A percentile compares a stretch with the other conserved stretches of the same genome.
Conservation (phyloP, 2,888 invertebrate species). For the Ectobius pallidus region DNA sequence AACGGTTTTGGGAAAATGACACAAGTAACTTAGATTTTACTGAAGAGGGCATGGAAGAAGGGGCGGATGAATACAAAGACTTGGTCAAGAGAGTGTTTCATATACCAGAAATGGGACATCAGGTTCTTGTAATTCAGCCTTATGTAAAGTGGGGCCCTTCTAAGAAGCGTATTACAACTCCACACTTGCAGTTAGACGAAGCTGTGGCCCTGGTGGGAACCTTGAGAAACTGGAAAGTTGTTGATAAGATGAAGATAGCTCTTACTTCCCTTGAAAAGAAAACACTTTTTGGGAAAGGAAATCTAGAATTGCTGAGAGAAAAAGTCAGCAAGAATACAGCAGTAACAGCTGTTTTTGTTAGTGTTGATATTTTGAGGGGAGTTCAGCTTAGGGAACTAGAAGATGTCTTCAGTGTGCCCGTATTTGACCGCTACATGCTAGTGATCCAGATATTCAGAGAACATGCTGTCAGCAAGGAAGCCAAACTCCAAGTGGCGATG, state of each 20-base stretch:
- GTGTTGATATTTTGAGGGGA: conserved; percentile 67
- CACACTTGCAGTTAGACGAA: conserved; percentile 72
- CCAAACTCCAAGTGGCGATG: conserved; percentile 77
- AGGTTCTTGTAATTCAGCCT: conserved; percentile 73
- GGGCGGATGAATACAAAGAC: conserved; percentile 53
- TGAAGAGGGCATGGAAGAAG: conserved; percentile 42
- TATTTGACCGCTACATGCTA: conserved; percentile 76
- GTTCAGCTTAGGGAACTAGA: conserved; percentile 67
- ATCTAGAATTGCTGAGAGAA: conserved; percentile 61
- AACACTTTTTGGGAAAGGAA: conserved; percentile 68
- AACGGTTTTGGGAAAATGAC: conserved; percentile 1
- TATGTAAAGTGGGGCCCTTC: conserved; percentile 70
- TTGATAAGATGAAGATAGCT: conserved; percentile 63
- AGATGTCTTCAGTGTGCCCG: conserved; percentile 66
- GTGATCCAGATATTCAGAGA: conserved; percentile 80
- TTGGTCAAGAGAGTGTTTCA: conserved; percentile 56
- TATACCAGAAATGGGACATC: conserved; percentile 56
- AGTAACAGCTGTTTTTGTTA: conserved; percentile 73
- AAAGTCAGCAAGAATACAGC: conserved; percentile 53
- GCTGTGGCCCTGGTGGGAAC: conserved; percentile 73
- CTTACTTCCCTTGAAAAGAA: conserved; percentile 63
- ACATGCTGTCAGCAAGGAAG: conserved; percentile 77
- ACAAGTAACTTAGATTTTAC: conserved; percentile 21
- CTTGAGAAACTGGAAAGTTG: conserved; percentile 71
- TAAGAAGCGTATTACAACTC: conserved; percentile 58